A percentile compares a stretch with the other conserved stretches of the same genome.
Evolutionary conservation across 2,888 invertebrate genomes (phyloP).

Genomic region (Drosophila helvetica): DNA sequence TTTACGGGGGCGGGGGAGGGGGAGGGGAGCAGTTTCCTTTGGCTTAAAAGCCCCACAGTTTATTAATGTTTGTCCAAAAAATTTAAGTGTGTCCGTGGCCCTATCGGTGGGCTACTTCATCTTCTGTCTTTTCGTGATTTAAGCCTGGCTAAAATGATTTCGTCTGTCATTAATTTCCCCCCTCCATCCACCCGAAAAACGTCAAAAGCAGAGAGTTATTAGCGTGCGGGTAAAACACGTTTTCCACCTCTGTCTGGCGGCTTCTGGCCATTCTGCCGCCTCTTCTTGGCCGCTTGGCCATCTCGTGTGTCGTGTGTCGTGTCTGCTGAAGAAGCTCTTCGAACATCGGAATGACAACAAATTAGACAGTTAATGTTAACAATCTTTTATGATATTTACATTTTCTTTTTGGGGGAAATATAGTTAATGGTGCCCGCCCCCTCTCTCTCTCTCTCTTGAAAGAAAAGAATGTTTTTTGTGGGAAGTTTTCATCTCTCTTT

Average conservation of each 20-base stretch:
- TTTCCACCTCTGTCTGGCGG: constrained; percentile 21
- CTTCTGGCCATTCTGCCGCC: constrained; percentile 63
- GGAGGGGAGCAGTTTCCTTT: constrained; percentile 7
- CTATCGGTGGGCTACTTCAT: constrained; percentile 24
- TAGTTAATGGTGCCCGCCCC: constrained; percentile 44
- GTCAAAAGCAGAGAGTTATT: constrained; percentile 73
- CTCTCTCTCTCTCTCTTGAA: no score
- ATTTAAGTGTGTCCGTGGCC: constrained; percentile 62
- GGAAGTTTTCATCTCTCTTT: not conserved
- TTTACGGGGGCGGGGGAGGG: not conserved
- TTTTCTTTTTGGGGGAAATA: no score
- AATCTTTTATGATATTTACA: constrained; percentile 76
- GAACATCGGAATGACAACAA: constrained; percentile 69
- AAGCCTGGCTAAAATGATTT: constrained; percentile 77
- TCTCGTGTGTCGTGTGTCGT: constrained; percentile 5
- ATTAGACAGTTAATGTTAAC: constrained; percentile 78
- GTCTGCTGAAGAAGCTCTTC: constrained; percentile 71
- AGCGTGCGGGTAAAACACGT: constrained; percentile 68
- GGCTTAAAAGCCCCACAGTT: constrained; percentile 67
- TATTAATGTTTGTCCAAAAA: constrained; percentile 78
- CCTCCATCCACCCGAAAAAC: constrained; percentile 21
- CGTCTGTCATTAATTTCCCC: constrained; percentile 70
- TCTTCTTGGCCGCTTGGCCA: constrained; percentile 45
- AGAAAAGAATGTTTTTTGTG: not conserved
- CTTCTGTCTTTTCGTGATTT: constrained; percentile 53